These are phyloP conservation scores for Homarus gammarus DNA, from an alignment of 2,888 invertebrate species.

Conservation along the genomic window DNA sequence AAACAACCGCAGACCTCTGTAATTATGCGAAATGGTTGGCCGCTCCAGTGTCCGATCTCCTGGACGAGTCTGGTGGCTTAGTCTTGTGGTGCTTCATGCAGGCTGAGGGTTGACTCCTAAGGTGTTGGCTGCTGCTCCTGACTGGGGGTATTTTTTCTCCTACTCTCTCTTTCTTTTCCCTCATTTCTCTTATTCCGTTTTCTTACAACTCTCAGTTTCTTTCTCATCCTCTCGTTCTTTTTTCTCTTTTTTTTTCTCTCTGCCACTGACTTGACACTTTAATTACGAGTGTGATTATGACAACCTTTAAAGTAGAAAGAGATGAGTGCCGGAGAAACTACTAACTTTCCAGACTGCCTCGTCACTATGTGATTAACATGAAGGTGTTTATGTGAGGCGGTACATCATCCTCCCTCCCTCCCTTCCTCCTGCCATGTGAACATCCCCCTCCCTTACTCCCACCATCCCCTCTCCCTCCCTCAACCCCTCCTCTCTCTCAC, in stretches of 20 bases:
- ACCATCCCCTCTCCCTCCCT: too few species aligned
- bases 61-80: not conserved
- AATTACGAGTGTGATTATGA: too few species aligned
- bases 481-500: too few species aligned
- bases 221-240: not conserved
- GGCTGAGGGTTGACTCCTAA: not conserved
- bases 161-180: not conserved
- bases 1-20: constrained; percentile 62
- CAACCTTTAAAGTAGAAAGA: not conserved
- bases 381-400: constrained; percentile 1
- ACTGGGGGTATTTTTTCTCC: not conserved
- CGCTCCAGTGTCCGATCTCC: constrained; percentile 49
- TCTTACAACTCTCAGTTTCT: not conserved
- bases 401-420: constrained; percentile 10
- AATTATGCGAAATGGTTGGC: constrained; percentile 67
- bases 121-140: not conserved
- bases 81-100: not conserved
- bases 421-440: not conserved
- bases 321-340: constrained; percentile 18
- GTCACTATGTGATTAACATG: not conserved
- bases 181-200: not conserved
- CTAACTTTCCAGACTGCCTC: not conserved
- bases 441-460: not conserved
- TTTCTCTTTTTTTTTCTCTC: not conserved
- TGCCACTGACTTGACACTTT: too few species aligned